Conservation (phyloP, 2,113 vertebrate genomes). For the Rhinoptilus africanus region DNA sequence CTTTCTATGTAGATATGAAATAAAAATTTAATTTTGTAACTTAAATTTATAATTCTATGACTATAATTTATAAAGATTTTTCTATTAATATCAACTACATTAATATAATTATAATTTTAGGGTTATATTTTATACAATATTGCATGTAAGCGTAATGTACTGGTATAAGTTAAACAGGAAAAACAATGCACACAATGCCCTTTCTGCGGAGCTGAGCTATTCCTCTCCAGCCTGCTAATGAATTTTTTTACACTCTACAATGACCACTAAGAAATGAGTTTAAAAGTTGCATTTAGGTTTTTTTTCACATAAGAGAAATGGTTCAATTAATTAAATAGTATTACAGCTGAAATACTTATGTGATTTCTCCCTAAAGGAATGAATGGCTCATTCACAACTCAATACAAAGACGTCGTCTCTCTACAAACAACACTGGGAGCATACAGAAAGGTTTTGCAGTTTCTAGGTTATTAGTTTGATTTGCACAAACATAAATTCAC, state of each 20-base stretch:
- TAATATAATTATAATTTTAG: neutral
- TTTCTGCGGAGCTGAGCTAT: neutral
- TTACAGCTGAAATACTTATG: neutral
- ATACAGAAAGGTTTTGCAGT: neutral
- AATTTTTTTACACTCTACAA: neutral
- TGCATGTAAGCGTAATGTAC: neutral
- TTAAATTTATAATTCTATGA: neutral
- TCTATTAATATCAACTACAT: neutral
- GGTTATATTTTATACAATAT: neutral
- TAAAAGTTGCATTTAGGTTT: neutral
- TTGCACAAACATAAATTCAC: neutral
- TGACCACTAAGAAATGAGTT: neutral
- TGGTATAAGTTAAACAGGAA: neutral
- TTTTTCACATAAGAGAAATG: neutral
- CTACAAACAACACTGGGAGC: neutral
- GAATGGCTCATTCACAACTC: neutral
- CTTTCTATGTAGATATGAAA: neutral
- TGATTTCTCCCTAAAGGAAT: neutral
- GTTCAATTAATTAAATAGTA: neutral
- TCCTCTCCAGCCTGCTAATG: neutral
- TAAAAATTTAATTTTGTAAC: neutral
- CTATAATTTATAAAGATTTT: neutral
- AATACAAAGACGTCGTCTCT: neutral
- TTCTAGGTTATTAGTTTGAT: neutral
- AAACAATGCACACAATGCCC: rapidly evolving